Percentiles rank a stretch among this genome's conserved stretches.
Conservation (phyloP, 2,888 invertebrate genomes). For the Hecatera dysodea region DNA sequence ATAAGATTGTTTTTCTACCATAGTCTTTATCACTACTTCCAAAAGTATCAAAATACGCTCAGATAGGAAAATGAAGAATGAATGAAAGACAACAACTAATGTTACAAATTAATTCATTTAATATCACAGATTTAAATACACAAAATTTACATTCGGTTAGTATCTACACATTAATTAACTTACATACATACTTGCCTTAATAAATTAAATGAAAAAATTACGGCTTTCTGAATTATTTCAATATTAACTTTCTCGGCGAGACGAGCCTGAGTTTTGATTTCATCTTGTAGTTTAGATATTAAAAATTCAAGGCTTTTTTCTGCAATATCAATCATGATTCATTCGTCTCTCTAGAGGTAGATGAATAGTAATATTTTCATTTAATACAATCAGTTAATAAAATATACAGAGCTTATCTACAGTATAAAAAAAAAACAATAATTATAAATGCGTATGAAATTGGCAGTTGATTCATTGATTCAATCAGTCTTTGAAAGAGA, state of each 20-base stretch:
- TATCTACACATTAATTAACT: too few species aligned
- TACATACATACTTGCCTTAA: constrained; percentile 39
- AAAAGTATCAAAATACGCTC: neutral
- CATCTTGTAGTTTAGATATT: neutral
- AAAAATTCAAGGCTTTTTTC: too few species aligned
- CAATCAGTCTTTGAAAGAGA: constrained; percentile 68
- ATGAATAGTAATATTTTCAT: constrained; percentile 41
- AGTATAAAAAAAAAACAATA: constrained; percentile 36
- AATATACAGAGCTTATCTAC: constrained; percentile 46
- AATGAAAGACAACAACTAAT: constrained; percentile 39
- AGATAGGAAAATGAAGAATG: neutral
- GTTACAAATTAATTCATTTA: constrained; percentile 73
- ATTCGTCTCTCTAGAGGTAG: rapidly evolving
- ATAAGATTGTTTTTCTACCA: too few species aligned
- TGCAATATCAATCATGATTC: too few species aligned
- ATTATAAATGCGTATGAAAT: constrained; percentile 69
- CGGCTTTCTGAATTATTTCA: neutral
- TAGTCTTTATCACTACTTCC: too few species aligned
- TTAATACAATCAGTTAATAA: constrained; percentile 31
- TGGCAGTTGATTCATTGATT: constrained; percentile 64
- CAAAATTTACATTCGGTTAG: constrained; percentile 79
- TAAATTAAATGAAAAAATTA: constrained; percentile 50
- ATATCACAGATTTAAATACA: constrained; percentile 85
- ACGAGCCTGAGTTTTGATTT: neutral
- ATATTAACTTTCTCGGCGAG: neutral